Percentiles rank a stretch among this genome's conserved stretches.
These are phyloP conservation scores for Malurus leucopterus DNA, from an alignment of 2,797 vertebrate species.

Conservation along the genomic window DNA sequence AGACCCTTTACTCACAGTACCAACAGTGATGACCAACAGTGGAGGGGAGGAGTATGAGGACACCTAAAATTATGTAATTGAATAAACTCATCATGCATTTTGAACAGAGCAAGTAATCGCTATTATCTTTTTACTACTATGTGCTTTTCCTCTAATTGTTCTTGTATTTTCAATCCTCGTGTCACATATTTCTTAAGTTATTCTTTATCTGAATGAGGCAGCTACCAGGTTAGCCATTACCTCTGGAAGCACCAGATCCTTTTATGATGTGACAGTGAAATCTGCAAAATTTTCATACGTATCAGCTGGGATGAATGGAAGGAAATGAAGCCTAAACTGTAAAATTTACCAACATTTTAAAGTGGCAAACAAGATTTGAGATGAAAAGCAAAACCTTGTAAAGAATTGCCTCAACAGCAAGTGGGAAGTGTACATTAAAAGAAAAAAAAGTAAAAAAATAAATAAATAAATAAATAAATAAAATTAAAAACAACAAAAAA, in stretches of 20 bases:
- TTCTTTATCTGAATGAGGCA: not conserved
- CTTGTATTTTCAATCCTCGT: not conserved
- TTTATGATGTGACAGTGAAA: not conserved
- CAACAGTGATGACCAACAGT: not conserved
- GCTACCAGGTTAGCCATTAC: not conserved
- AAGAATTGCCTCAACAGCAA: not conserved
- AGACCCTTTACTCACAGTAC: not conserved
- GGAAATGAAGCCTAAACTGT: not conserved
- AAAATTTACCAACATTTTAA: not conserved
- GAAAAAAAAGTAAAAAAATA: not conserved
- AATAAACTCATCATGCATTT: not conserved
- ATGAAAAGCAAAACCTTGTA: not conserved
- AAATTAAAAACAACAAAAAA: not conserved
- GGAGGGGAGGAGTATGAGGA: not conserved
- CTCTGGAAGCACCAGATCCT: not conserved
- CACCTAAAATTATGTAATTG: not conserved
- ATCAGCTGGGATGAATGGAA: not conserved
- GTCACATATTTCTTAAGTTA: not conserved
- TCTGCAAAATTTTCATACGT: not conserved
- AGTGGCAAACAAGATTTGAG: not conserved
- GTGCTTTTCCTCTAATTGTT: not conserved
- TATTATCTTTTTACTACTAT: not conserved
- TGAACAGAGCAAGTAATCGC: not conserved
- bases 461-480: not conserved
- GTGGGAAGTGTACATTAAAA: not conserved